phyloP scores from a whole-genome alignment of 1,140 invertebrate species.

The Zaprionus tsacasi region DNA sequence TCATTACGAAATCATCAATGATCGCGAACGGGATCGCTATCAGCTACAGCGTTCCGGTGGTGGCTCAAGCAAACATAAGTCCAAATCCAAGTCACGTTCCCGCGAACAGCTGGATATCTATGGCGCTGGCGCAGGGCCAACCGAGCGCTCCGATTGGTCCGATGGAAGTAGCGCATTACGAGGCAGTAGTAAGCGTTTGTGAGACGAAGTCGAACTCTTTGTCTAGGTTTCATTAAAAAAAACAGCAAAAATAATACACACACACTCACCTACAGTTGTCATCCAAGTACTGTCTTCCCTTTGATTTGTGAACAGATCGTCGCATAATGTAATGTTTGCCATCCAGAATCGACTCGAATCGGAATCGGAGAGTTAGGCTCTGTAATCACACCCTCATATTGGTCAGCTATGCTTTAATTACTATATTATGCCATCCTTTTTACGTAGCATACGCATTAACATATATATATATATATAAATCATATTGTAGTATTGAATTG shows the following conservation, averaged over 20 bases:
- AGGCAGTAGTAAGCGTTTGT: slow-evolving; percentile 60
- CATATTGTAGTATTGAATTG: slow-evolving; percentile 76
- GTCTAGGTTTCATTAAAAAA: slow-evolving; percentile 54
- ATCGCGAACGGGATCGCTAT: slow-evolving; percentile 50
- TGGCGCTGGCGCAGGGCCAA: slow-evolving; percentile 24
- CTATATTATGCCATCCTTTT: slow-evolving; percentile 65
- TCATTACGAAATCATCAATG: slow-evolving; percentile 70
- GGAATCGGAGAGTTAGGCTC: neutral
- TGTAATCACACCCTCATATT: neutral
- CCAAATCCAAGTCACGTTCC: slow-evolving; percentile 64
- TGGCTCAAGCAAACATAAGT: slow-evolving; percentile 59
- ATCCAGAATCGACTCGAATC: slow-evolving; percentile 44
- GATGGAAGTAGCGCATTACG: slow-evolving; percentile 50
- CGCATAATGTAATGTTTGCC: slow-evolving; percentile 73
- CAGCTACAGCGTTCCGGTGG: slow-evolving; percentile 48
- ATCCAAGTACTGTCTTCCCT: slow-evolving; percentile 30
- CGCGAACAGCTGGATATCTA: slow-evolving; percentile 70
- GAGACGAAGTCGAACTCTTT: slow-evolving; percentile 65
- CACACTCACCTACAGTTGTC: slow-evolving; percentile 1
- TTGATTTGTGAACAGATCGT: slow-evolving; percentile 48
- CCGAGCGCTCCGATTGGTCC: slow-evolving; percentile 65
- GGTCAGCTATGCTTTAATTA: slow-evolving; percentile 63
- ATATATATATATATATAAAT: slow-evolving; percentile 40
- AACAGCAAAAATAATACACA: neutral
- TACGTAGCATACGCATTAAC: slow-evolving; percentile 35